A percentile compares a stretch with the other conserved stretches of the same genome.
Evolutionary conservation across 2,888 invertebrate genomes (phyloP).

Genomic region (Koerneria pararmatus): DNA sequence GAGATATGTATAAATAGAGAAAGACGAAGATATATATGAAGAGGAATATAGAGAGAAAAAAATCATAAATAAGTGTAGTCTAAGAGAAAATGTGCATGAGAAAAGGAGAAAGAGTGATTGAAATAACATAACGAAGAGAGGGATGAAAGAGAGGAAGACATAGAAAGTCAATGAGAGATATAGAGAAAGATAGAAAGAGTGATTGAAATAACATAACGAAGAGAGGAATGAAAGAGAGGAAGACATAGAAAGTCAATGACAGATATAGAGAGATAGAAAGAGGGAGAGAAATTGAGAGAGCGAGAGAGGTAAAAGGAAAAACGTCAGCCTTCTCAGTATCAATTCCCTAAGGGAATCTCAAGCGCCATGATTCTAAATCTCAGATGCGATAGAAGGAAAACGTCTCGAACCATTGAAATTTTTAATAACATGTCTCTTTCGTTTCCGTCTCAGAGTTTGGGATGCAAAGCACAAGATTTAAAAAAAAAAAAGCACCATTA

Average conservation of each 20-base stretch:
- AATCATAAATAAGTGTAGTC: neutral
- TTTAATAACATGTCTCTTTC: too few species aligned
- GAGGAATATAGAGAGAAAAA: neutral
- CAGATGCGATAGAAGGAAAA: too few species aligned
- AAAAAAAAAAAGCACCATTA: too few species aligned
- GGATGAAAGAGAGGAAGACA: slow-evolving; percentile 6
- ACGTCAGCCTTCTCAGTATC: neutral
- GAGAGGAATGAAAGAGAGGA: slow-evolving; percentile 4
- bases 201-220: neutral
- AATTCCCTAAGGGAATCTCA: neutral
- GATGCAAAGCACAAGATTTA: too few species aligned
- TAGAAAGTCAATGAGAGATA: neutral
- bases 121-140: slow-evolving; percentile 5
- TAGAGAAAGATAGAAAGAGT: neutral
- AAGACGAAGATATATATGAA: too few species aligned
- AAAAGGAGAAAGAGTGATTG: neutral
- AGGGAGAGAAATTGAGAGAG: neutral
- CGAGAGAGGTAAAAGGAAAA: neutral
- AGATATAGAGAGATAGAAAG: neutral
- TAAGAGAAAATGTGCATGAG: neutral
- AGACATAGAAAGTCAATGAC: neutral
- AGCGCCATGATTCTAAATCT: too few species aligned
- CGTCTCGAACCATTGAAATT: too few species aligned
- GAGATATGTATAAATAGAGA: neutral
- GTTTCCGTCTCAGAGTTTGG: too few species aligned